Evolutionary conservation across 2,797 vertebrate species (phyloP), one percentile per base, ranked within the genome.

Genomic region (Setipinna tenuifilis): DNA sequence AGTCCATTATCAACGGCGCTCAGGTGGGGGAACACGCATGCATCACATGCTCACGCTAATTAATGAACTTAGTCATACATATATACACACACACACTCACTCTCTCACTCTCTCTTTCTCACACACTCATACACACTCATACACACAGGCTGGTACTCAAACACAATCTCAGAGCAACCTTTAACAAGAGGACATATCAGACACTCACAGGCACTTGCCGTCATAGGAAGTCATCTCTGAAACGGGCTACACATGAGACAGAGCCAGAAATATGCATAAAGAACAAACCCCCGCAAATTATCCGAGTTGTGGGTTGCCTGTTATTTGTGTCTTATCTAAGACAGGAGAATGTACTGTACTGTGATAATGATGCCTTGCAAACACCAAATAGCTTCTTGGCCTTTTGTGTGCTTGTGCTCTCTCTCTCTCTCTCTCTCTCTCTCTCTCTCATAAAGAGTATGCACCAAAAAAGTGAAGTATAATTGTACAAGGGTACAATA

Each of bases 1-100:
- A 99, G 87, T 95, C 98, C 85, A 95, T 99, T 81, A 94, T 97
- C 91, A 98, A 62, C 7, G 98, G 98, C 7, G 96, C 97, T 88
- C 98, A 99, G 91, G 98, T 99, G 96, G 82, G 10, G 83, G 31
- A 6, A 17, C 17, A 89, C 6, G 31, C 65, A 71, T 41, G 35
- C 35, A 41, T 5, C 35, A 41, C 35, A 41, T 5, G 5, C 35
- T 41, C 35, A 41, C 5, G 35, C 25, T 2, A 0, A 31, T 41
- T 41, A 50, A 9, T 44, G 0, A 35, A 54, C 50, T 2, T 10
- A 54, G 10, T 2, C 50, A 54, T 14, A 10, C 1, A 28, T 25
- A n/a, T 11, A 28, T 23, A 65, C 2, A 11, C 23, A n/a, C 21
- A 28, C 62, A 65, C 2, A 11, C 23, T 12, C 10, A 16, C 14